These are phyloP conservation scores for Drosophila quadrilineata DNA, from an alignment of 1,140 invertebrate species.

Conservation along the genomic window DNA sequence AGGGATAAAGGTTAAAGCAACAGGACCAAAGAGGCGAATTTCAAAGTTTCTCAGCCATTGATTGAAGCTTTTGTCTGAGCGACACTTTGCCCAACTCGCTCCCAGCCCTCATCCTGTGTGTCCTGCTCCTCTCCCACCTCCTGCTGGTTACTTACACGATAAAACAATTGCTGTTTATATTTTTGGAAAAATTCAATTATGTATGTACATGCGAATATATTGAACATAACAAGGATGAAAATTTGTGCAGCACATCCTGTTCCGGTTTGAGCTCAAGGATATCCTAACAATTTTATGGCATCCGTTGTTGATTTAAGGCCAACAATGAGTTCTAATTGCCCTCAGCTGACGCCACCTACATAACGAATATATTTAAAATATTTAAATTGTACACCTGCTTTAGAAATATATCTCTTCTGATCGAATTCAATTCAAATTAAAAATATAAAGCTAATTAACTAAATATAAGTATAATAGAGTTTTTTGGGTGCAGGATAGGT, in stretches of 20 bases:
- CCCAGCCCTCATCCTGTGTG: not conserved
- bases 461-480: too few relatives aligned
- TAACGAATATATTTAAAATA: conserved; percentile 38
- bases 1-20: conserved; percentile 65
- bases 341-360: not conserved
- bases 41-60: conserved; percentile 53
- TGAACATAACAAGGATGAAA: conserved; percentile 14
- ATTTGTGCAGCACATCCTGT: conserved; percentile 31
- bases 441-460: conserved; percentile 7
- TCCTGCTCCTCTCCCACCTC: not conserved
- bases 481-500: too few relatives aligned
- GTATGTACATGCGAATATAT: not conserved
- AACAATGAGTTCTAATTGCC: not conserved
- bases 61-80: conserved; percentile 65
- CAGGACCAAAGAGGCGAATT: conserved; percentile 43
- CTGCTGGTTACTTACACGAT: too few relatives aligned
- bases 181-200: conserved; percentile 55
- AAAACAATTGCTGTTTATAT: conserved; percentile 67
- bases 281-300: conserved; percentile 38
- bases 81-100: conserved; percentile 11
- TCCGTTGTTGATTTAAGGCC: conserved; percentile 5
- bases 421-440: conserved; percentile 22
- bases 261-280: conserved; percentile 31
- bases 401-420: conserved; percentile 7
- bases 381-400: conserved; percentile 37